These are phyloP conservation scores for Erebia aethiops DNA, from an alignment of 2,888 invertebrate genomes.

Conservation along the genomic window DNA sequence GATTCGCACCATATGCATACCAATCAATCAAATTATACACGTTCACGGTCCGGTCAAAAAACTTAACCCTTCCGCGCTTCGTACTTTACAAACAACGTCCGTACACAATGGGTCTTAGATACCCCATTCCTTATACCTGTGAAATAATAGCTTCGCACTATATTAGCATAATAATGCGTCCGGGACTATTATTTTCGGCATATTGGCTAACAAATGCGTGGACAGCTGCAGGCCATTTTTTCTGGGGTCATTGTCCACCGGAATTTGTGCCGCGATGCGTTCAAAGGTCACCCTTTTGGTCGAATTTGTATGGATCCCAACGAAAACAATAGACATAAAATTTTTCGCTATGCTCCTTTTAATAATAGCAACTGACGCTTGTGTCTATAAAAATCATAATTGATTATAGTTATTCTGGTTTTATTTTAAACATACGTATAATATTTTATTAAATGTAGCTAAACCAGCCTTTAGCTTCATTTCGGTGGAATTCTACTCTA, in stretches of 20 bases:
- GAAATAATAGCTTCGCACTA: slow-evolving; percentile 69
- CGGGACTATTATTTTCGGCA: slow-evolving; percentile 72
- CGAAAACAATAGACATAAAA: slow-evolving; percentile 38
- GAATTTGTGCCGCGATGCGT: slow-evolving; percentile 62
- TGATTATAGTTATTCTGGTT: neutral
- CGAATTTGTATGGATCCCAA: slow-evolving; percentile 28
- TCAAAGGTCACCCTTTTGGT: slow-evolving; percentile 58
- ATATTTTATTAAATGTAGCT: no score
- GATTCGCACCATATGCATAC: slow-evolving; percentile 56
- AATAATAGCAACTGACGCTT: slow-evolving; percentile 14
- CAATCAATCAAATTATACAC: slow-evolving; percentile 75
- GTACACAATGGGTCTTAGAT: slow-evolving; percentile 65
- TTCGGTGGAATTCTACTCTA: no score
- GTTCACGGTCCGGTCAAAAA: slow-evolving; percentile 56
- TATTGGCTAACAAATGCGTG: slow-evolving; percentile 71
- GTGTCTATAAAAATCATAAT: slow-evolving; percentile 1
- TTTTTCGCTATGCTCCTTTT: slow-evolving; percentile 31
- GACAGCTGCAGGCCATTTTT: slow-evolving; percentile 71
- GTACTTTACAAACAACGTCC: slow-evolving; percentile 53
- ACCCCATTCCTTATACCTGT: slow-evolving; percentile 62
- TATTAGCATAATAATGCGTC: slow-evolving; percentile 79
- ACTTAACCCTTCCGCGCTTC: slow-evolving; percentile 56
- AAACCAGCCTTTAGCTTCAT: neutral
- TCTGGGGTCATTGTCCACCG: slow-evolving; percentile 72
- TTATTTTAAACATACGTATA: no score